Percentiles rank a stretch among this genome's conserved stretches.
Evolutionary conservation across 2,113 vertebrate genomes (phyloP).

Genomic region (Symphodus melops): DNA sequence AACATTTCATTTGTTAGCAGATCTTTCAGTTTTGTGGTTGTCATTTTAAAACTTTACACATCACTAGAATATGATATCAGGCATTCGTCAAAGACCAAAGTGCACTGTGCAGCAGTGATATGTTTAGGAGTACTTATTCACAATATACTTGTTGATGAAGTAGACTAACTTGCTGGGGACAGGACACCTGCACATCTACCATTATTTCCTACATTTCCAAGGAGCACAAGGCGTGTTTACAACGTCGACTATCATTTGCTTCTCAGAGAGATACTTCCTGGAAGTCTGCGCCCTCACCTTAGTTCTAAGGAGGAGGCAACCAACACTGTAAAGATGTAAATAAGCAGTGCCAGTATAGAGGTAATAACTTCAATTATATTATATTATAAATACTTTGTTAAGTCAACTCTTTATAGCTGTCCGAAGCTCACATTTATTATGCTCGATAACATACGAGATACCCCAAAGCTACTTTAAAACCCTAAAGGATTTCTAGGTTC

Average conservation of each 20-base stretch:
- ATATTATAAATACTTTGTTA: neutral
- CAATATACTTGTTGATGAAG: neutral
- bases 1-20: no score
- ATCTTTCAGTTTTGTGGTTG: no score
- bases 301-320: neutral
- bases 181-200: neutral
- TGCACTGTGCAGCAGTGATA: neutral
- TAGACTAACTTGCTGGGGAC: neutral
- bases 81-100: neutral
- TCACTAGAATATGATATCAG: no score
- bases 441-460: neutral
- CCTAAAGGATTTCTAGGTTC: no score
- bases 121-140: neutral
- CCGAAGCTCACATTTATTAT: neutral
- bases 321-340: neutral
- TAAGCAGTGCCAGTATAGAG: neutral
- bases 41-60: no score
- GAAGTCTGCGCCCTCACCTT: neutral
- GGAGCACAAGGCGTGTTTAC: neutral
- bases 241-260: neutral
- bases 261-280: slow-evolving; percentile 12
- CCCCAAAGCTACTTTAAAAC: neutral
- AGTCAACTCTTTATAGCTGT: neutral
- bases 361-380: neutral
- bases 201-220: neutral